Percentiles rank a stretch among this genome's conserved stretches.
Evolutionary conservation across 2,113 vertebrate species (phyloP).

Genomic region (Macroglossus sobrinus): DNA sequence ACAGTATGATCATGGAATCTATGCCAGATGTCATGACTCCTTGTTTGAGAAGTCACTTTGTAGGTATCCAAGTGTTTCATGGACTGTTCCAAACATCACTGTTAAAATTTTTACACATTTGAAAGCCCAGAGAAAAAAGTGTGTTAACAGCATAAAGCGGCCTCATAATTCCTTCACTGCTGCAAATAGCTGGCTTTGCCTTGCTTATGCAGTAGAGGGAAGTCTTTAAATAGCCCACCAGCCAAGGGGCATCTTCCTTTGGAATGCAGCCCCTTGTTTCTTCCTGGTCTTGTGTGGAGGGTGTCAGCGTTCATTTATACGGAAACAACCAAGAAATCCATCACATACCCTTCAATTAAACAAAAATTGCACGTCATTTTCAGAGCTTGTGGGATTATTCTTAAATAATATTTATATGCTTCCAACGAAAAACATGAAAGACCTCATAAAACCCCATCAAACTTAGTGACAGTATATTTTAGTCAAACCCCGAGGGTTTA

Average conservation of each 20-base stretch:
- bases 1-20: not conserved
- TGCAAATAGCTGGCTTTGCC: not conserved
- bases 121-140: not conserved
- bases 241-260: not conserved
- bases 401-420: conserved; percentile 73
- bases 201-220: not conserved
- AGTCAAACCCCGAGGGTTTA: conserved; percentile 55
- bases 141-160: not conserved
- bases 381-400: conserved; percentile 64
- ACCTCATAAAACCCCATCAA: conserved; percentile 70
- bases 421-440: conserved; percentile 66
- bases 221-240: not conserved
- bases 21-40: not conserved
- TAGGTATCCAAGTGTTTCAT: not conserved
- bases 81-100: not conserved
- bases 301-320: conserved; percentile 43
- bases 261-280: conserved; percentile 48
- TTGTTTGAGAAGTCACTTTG: not conserved
- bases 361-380: conserved; percentile 63
- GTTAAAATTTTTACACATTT: not conserved
- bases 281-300: conserved; percentile 37
- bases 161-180: not conserved
- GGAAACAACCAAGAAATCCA: conserved; percentile 6
- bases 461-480: conserved; percentile 59
- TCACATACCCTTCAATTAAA: conserved; percentile 34